Base-by-base conservation (phyloP, 1,140 invertebrate genomes). In the Aleiodes sp. region DNA sequence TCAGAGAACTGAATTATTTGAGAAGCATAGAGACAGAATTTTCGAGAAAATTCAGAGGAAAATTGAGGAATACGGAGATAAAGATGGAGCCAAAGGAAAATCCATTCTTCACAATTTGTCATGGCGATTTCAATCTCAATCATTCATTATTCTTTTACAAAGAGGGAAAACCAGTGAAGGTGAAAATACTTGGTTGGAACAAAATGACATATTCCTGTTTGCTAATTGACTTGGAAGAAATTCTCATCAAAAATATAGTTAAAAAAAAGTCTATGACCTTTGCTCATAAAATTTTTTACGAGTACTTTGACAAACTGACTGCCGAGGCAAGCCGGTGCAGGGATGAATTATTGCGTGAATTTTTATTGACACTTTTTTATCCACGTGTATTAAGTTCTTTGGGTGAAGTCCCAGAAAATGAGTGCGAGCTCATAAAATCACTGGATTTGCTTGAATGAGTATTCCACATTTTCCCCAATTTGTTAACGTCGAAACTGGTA, bases 81-180 rank as follows among this genome's bases (percentile, higher is more conserved):
- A 62, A 4, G 70, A 59, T 4, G 14, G 71, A 70, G 4, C 31
- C 43, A 1, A 60, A 65, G 28, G 24, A 68, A 16, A 68, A 43
- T 12, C 74, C 75, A 43, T 26, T 35, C 75, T n/a, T 70, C 6
- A 81, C 76, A 10, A 75, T 84, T 46, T 82, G 78, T 37, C 80
- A 85, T 56, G 83, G 81, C 31, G 70, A 76, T 71, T 68, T 85
- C 8, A 69, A 75, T 33, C 65, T 61, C 8, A 76, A 79, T 41
- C 83, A 84, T 63, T 73, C 84, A 8, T 70, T 82, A 65, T 82
- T 84, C 72, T 76, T 71, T 56, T 78, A 81, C 63, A 57, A 78
- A 35, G 64, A 74, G 35, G 75, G 64, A 4, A 72, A 66, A 37
- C 77, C 82, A 4, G 68, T 76, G 4, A 77, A 80, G 26, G 74